These are phyloP conservation scores for Macaca mulatta DNA, from an alignment of 2,113 vertebrate species.

Conservation along the genomic window DNA sequence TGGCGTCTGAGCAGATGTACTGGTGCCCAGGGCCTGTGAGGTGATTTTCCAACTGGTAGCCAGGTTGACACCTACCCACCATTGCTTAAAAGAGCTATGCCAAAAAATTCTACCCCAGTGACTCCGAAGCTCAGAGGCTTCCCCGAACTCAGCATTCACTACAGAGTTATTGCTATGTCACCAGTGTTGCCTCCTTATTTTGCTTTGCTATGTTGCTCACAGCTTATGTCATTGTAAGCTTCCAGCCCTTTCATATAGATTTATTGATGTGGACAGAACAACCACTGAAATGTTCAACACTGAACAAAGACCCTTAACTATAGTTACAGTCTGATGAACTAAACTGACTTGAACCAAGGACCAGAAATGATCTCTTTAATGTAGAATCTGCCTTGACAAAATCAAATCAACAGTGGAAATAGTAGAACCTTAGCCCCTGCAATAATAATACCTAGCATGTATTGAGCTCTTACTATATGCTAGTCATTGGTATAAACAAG, in stretches of 20 bases:
- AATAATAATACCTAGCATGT: neutral
- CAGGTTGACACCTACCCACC: neutral
- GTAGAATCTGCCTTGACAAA: slow-evolving; percentile 2
- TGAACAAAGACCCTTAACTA: slow-evolving; percentile 34
- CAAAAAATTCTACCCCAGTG: neutral
- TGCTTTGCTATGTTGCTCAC: neutral
- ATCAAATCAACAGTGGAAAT: slow-evolving; percentile 15
- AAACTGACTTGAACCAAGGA: slow-evolving; percentile 28
- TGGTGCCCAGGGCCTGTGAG: neutral
- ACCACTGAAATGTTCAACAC: slow-evolving; percentile 37
- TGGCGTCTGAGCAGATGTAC: neutral
- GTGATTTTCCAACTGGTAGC: neutral
- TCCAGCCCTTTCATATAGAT: slow-evolving; percentile 18
- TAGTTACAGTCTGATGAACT: neutral
- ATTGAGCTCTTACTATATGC: neutral
- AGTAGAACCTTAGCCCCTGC: neutral
- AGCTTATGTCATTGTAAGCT: slow-evolving; percentile 20
- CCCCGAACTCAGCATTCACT: neutral
- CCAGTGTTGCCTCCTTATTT: neutral
- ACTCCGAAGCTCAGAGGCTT: neutral
- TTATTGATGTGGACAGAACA: slow-evolving; percentile 24
- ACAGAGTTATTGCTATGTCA: slow-evolving; percentile 1
- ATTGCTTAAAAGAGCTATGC: neutral
- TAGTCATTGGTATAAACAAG: neutral
- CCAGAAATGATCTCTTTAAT: slow-evolving; percentile 19